Evolutionary conservation across 2,113 vertebrate species (phyloP).

Genomic region (Ornithorhynchus anatinus): DNA sequence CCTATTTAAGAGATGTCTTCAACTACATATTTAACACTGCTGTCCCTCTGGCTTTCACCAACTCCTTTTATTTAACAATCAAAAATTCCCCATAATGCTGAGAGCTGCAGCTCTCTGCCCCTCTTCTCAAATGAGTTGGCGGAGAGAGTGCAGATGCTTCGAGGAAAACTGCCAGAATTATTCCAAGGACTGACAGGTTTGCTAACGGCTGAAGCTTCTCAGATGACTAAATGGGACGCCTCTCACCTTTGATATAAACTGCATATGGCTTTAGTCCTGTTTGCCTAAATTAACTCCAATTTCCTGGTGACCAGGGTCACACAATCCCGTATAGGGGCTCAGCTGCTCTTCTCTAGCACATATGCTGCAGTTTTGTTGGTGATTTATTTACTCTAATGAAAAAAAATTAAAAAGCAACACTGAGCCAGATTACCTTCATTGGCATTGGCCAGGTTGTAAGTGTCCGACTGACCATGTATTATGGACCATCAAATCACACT

Average conservation of each 20-base stretch:
- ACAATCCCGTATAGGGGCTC: constrained; percentile 56
- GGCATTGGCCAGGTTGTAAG: background rate
- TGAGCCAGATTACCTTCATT: constrained; percentile 33
- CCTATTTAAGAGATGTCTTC: background rate
- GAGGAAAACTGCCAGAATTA: constrained; percentile 48
- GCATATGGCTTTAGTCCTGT: constrained; percentile 60
- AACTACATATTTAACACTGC: background rate
- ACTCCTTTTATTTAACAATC: background rate
- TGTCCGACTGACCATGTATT: background rate
- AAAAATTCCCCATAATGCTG: background rate
- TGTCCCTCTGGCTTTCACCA: background rate
- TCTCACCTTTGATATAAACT: constrained; percentile 48
- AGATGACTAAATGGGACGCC: constrained; percentile 34
- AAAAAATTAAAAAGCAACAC: constrained; percentile 32
- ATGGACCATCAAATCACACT: background rate
- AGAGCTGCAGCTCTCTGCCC: background rate
- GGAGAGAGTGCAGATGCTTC: constrained; percentile 39
- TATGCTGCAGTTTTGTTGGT: constrained; percentile 57
- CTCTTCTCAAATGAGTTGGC: constrained; percentile 43
- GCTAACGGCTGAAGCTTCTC: constrained; percentile 41
- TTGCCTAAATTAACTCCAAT: constrained; percentile 66
- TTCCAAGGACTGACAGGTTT: constrained; percentile 60
- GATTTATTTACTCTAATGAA: constrained; percentile 61
- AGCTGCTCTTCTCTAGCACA: constrained; percentile 63
- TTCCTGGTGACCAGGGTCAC: constrained; percentile 65